These are phyloP conservation scores for Lamprologus lemairii DNA, from an alignment of 2,113 vertebrate species.

Conservation along the genomic window DNA sequence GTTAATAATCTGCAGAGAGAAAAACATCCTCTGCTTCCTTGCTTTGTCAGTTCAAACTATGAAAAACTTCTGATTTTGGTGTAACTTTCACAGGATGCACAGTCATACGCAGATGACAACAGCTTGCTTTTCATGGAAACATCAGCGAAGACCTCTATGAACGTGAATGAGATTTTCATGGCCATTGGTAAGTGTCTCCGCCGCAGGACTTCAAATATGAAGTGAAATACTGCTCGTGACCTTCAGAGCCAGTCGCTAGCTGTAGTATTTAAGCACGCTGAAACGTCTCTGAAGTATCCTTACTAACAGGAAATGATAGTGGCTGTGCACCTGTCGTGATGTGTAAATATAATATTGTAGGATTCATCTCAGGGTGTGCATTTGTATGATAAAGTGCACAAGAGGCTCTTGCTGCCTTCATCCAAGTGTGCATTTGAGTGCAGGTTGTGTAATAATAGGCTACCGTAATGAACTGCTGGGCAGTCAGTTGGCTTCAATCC, in stretches of 20 bases:
- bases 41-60: not conserved
- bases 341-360: not conserved
- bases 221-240: not conserved
- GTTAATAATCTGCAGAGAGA: not conserved
- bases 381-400: not conserved
- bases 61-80: not conserved
- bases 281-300: not conserved
- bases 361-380: not conserved
- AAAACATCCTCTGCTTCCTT: not conserved
- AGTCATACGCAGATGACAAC: slow-evolving; percentile 97
- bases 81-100: slow-evolving; percentile 81
- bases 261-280: not conserved
- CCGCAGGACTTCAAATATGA: not conserved
- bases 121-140: slow-evolving; percentile 99
- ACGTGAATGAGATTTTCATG: slow-evolving; percentile 99
- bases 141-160: slow-evolving; percentile 96
- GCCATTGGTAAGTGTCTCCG: slow-evolving; percentile 83
- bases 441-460: not conserved
- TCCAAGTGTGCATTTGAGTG: not conserved
- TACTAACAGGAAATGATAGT: not conserved
- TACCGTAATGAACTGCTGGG: not conserved
- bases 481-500: not conserved
- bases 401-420: not conserved
- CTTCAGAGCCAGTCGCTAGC: not conserved
- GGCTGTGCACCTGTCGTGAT: not conserved